Percentiles rank a stretch among this genome's conserved stretches.
phyloP scores from a whole-genome alignment of 2,113 vertebrate species.

The Raja brachyura region DNA sequence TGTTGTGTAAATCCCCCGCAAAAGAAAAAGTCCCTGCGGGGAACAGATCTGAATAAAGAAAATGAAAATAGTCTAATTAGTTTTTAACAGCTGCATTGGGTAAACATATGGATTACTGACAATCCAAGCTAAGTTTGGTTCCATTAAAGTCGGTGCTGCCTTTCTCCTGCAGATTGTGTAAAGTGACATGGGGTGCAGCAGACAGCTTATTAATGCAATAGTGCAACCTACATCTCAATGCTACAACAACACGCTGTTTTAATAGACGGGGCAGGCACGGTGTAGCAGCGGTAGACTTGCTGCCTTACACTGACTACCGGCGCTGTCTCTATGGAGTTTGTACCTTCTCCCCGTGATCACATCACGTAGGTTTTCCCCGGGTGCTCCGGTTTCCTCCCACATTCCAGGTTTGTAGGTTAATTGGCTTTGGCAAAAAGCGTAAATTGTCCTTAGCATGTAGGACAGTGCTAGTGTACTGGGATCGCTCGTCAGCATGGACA shows the following conservation, averaged over 20 bases:
- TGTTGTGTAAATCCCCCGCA: background rate
- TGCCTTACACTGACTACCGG: too few species aligned
- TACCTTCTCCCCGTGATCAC: too few species aligned
- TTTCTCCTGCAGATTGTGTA: background rate
- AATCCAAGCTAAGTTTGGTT: background rate
- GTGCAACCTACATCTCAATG: background rate
- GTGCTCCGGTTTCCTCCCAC: too few species aligned
- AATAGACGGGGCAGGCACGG: background rate
- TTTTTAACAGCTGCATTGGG: constrained; percentile 13
- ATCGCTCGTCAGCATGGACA: too few species aligned
- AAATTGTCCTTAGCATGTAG: too few species aligned
- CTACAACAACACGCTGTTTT: background rate
- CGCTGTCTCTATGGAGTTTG: too few species aligned
- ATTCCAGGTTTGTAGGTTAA: too few species aligned
- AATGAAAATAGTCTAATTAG: background rate
- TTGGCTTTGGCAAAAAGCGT: too few species aligned
- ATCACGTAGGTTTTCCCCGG: too few species aligned
- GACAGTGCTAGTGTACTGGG: too few species aligned
- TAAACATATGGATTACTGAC: constrained; percentile 22
- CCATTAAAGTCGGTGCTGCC: background rate
- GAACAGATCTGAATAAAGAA: background rate
- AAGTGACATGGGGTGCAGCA: background rate
- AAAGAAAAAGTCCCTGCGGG: background rate
- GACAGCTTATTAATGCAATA: background rate
- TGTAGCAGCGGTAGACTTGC: too few species aligned